These are phyloP conservation scores for Menidia beryllina DNA, from an alignment of 2,113 vertebrate genomes.

Conservation along the genomic window DNA sequence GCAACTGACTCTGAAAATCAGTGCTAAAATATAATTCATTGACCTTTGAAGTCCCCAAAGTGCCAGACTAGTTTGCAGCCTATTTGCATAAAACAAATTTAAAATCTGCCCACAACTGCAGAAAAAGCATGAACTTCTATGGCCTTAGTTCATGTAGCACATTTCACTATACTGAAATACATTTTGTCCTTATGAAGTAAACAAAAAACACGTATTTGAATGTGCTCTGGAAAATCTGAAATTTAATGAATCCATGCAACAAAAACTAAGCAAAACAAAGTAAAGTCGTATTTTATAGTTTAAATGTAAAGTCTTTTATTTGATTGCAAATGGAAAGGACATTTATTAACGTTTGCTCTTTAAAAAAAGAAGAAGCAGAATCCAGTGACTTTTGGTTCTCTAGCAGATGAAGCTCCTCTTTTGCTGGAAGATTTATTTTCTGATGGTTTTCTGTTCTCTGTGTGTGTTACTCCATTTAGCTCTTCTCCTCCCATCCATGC, in stretches of 20 bases:
- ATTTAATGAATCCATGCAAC: not conserved
- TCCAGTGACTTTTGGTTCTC: constrained; percentile 3
- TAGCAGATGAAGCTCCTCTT: constrained; percentile 34
- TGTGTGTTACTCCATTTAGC: not conserved
- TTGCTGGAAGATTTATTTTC: constrained; percentile 32
- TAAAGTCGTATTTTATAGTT: not conserved
- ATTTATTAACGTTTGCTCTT: not conserved
- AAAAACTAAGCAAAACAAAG: not conserved
- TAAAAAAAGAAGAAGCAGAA: not conserved
- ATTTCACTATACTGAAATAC: constrained; percentile 4
- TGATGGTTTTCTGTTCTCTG: constrained; percentile 8
- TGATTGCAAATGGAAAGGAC: not conserved
- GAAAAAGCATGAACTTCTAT: constrained; percentile 8
- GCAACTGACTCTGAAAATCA: constrained; percentile 52
- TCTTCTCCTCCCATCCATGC: constrained; percentile 20
- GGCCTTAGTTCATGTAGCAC: not conserved
- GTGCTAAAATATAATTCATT: constrained; percentile 27
- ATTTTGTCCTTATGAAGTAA: not conserved
- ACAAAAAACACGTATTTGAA: not conserved
- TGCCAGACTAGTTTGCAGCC: not conserved
- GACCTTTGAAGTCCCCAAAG: constrained; percentile 35
- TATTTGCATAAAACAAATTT: constrained; percentile 14
- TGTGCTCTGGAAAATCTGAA: not conserved
- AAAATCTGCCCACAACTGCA: constrained; percentile 9
- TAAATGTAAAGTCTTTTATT: not conserved